Evolutionary conservation across 2,888 invertebrate species (phyloP).

Genomic region (Plebejus argus): DNA sequence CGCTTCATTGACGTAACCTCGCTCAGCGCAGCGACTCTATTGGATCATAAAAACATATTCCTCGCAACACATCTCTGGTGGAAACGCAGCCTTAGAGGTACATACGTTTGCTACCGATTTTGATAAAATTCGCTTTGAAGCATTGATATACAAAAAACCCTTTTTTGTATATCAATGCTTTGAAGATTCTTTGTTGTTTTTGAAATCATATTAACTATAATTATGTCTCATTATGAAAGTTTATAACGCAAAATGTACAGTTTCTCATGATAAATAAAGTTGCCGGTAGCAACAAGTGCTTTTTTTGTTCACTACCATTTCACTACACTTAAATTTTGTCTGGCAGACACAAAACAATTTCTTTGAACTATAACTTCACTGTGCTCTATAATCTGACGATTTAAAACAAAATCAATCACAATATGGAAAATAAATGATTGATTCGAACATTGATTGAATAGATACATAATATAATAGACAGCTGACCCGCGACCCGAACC

Average conservation of each 20-base stretch:
- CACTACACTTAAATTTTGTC: background rate
- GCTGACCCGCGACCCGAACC: constrained; percentile 61
- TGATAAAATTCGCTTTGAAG: background rate
- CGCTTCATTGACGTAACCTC: too few species aligned
- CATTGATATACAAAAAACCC: too few species aligned
- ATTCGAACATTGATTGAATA: constrained; percentile 75
- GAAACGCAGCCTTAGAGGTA: too few species aligned
- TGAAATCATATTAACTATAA: too few species aligned
- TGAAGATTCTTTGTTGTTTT: too few species aligned
- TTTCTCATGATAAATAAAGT: background rate
- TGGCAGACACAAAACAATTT: background rate
- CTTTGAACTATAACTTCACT: background rate
- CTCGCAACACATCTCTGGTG: too few species aligned
- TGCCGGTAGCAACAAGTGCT: background rate
- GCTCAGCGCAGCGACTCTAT: too few species aligned
- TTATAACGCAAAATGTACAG: background rate
- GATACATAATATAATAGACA: constrained; percentile 77
- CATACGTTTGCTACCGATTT: background rate
- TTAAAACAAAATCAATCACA: constrained; percentile 35
- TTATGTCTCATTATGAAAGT: too few species aligned
- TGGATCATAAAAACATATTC: too few species aligned
- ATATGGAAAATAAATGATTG: constrained; percentile 59
- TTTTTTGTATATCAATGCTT: too few species aligned
- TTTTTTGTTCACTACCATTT: too few species aligned
- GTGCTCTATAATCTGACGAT: background rate